phyloP scores from a whole-genome alignment of 1,140 invertebrate genomes.

The Macrostomum lignano region DNA sequence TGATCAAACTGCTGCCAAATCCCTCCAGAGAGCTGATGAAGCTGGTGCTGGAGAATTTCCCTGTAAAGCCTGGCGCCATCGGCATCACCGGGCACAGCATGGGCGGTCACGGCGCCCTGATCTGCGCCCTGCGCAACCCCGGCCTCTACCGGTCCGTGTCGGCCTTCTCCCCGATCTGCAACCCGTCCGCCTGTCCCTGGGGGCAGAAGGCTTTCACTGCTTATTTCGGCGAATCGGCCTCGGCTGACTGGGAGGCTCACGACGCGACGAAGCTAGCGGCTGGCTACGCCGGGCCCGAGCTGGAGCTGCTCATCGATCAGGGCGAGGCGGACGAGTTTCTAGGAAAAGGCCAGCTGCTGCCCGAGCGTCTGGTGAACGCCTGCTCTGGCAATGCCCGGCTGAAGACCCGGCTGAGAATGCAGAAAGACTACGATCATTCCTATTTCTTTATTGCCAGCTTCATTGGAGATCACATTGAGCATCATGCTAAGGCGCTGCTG shows the following conservation, averaged over 20 bases:
- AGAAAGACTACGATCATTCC: constrained; percentile 60
- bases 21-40: constrained; percentile 33
- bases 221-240: constrained; percentile 40
- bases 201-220: constrained; percentile 49
- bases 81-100: constrained; percentile 77
- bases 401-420: constrained; percentile 43
- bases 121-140: constrained; percentile 66
- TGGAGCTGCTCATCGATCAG: constrained; percentile 28
- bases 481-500: constrained; percentile 44
- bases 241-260: constrained; percentile 29
- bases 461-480: constrained; percentile 65
- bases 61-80: constrained; percentile 25
- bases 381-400: constrained; percentile 41
- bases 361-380: constrained; percentile 49
- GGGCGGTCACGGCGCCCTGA: constrained; percentile 82
- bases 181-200: constrained; percentile 55
- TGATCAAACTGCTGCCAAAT: constrained; percentile 7
- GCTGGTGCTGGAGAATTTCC: constrained; percentile 45
- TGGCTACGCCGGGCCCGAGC: constrained; percentile 42
- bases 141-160: constrained; percentile 60
- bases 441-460: constrained; percentile 79
- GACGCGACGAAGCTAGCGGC: constrained; percentile 52
- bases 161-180: constrained; percentile 80
- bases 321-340: constrained; percentile 56
- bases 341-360: constrained; percentile 43